A percentile compares a stretch with the other conserved stretches of the same genome.
Conservation (phyloP, 2,797 vertebrate genomes). For the Merluccius polli region DNA sequence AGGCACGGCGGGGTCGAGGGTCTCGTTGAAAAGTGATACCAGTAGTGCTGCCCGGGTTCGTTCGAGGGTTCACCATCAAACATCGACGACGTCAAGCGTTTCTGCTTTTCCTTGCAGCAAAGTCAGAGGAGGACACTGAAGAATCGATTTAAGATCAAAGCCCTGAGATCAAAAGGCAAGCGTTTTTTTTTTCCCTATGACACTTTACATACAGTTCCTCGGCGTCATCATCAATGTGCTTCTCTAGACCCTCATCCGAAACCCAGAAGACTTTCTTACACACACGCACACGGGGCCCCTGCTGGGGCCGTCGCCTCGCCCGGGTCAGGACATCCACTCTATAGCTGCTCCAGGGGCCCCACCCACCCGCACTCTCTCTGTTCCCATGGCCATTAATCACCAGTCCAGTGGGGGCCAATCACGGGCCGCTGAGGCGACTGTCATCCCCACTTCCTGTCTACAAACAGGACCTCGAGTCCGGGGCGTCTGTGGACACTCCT, state of each 20-base stretch:
- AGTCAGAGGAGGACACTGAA: slow-evolving; percentile 55
- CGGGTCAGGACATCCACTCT: slow-evolving; percentile 11
- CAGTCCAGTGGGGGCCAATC: slow-evolving; percentile 46
- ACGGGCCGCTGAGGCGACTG: slow-evolving; percentile 32
- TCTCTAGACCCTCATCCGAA: slow-evolving; percentile 16
- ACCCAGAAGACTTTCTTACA: slow-evolving; percentile 14
- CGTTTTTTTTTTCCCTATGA: slow-evolving; percentile 15
- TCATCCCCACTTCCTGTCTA: slow-evolving; percentile 34
- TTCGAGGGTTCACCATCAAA: slow-evolving; percentile 57
- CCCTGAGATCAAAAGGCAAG: slow-evolving; percentile 50
- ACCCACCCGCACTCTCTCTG: slow-evolving; percentile 28
- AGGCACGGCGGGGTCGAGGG: slow-evolving; percentile 40
- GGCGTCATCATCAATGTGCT: slow-evolving; percentile 51
- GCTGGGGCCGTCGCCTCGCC: slow-evolving; percentile 18
- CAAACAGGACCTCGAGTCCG: slow-evolving; percentile 20
- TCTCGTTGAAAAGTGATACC: slow-evolving; percentile 58
- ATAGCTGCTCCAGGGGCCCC: slow-evolving; percentile 3
- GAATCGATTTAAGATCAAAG: slow-evolving; percentile 65
- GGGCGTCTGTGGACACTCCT: slow-evolving; percentile 11
- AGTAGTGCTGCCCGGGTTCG: slow-evolving; percentile 35
- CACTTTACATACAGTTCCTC: slow-evolving; percentile 16
- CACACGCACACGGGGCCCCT: not conserved
- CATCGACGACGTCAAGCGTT: slow-evolving; percentile 48
- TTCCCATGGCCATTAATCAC: slow-evolving; percentile 66
- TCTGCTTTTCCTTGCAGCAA: slow-evolving; percentile 52